Conservation (phyloP, 2,113 vertebrate genomes). For the Pygoscelis adeliae region DNA sequence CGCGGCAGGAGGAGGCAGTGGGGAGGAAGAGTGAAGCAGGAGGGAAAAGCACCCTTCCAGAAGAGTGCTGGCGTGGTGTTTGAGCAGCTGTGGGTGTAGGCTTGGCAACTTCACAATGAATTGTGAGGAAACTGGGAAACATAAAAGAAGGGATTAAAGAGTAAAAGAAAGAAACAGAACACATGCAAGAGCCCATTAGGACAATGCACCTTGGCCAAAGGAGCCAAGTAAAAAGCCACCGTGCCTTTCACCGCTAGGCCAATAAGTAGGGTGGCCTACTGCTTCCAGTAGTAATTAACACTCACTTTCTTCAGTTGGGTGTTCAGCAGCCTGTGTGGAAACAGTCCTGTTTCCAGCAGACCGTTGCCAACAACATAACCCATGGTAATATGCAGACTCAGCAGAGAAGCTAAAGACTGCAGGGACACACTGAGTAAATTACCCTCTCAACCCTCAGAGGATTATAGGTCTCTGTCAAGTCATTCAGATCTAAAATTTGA, state of each 20-base stretch:
- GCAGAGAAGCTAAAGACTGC: neutral
- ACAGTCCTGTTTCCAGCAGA: neutral
- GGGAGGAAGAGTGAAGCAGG: neutral
- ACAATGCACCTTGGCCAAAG: neutral
- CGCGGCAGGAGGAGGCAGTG: neutral
- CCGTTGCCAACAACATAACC: neutral
- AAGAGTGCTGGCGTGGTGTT: neutral
- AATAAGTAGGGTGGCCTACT: neutral
- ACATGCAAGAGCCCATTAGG: neutral
- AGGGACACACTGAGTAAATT: neutral
- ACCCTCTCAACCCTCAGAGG: neutral
- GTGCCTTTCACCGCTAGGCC: neutral
- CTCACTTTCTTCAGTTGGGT: neutral
- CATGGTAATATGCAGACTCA: neutral
- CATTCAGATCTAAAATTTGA: conserved; percentile 12
- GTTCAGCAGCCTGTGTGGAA: neutral
- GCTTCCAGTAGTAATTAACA: neutral
- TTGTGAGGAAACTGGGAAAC: neutral
- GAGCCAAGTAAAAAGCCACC: neutral
- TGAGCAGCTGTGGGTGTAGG: neutral
- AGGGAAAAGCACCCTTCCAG: neutral
- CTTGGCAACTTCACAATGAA: neutral
- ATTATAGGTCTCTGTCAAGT: conserved; percentile 18
- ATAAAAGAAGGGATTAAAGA: neutral
- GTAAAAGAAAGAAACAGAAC: neutral